These are phyloP conservation scores for Pocota personata DNA, from an alignment of 2,888 invertebrate species.

Conservation along the genomic window DNA sequence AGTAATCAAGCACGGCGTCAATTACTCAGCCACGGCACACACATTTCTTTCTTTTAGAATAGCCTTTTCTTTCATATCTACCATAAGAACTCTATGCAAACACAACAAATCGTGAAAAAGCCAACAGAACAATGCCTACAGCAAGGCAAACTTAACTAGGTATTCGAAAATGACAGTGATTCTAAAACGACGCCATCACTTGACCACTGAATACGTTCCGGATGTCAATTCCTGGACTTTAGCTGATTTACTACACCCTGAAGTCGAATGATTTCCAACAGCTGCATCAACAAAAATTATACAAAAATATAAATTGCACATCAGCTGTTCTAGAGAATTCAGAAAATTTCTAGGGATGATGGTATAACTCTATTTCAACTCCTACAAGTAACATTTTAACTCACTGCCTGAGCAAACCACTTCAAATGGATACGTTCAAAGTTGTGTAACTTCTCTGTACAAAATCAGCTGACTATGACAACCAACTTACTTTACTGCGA, in stretches of 20 bases:
- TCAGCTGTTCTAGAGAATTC: background rate
- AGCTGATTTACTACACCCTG: background rate
- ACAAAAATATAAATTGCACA: background rate
- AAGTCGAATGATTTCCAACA: background rate
- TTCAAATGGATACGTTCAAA: background rate
- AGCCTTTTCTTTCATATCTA: too few species aligned
- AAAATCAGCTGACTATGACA: constrained; percentile 36
- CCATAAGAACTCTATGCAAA: too few species aligned
- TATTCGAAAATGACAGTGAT: too few species aligned
- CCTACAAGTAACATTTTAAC: background rate
- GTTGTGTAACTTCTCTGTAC: background rate
- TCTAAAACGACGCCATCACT: too few species aligned
- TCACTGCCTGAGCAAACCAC: background rate
- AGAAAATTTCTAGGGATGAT: too few species aligned
- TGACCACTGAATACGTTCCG: too few species aligned
- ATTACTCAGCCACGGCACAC: too few species aligned
- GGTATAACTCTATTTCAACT: background rate
- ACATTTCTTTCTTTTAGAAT: too few species aligned
- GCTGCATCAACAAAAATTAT: background rate
- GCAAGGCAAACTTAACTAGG: too few species aligned
- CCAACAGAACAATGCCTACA: too few species aligned
- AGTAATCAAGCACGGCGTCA: too few species aligned
- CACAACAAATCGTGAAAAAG: too few species aligned
- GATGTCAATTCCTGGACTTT: background rate
- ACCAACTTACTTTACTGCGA: background rate